Evolutionary conservation across 2,888 invertebrate genomes (phyloP).

Genomic region (Drosophila yooni): DNA sequence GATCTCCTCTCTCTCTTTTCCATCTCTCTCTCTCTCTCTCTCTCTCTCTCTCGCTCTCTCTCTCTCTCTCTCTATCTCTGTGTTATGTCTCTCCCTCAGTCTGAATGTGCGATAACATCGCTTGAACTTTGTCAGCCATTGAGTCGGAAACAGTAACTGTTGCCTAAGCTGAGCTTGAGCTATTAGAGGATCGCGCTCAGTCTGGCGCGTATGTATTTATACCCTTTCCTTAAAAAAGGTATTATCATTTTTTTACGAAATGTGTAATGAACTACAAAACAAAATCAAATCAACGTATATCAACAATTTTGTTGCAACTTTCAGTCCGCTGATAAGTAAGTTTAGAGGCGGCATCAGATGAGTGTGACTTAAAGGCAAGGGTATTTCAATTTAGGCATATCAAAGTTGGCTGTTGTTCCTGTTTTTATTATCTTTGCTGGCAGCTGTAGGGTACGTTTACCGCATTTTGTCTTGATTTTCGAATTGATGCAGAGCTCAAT

Average conservation of each 20-base stretch:
- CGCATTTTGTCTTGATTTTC: constrained; percentile 65
- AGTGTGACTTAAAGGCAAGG: background rate
- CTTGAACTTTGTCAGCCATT: constrained; percentile 75
- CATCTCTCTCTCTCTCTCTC: constrained; percentile 13
- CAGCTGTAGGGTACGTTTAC: constrained; percentile 17
- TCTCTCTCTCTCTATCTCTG: constrained; percentile 16
- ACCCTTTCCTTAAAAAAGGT: constrained; percentile 10
- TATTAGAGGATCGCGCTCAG: constrained; percentile 46
- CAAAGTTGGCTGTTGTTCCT: background rate
- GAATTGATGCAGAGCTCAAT: constrained; percentile 59
- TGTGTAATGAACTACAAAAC: background rate
- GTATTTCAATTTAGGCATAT: constrained; percentile 19
- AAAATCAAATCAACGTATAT: background rate
- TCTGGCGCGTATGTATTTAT: constrained; percentile 37
- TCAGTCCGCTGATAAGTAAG: background rate
- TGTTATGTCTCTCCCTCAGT: constrained; percentile 8
- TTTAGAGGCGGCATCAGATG: background rate
- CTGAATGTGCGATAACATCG: constrained; percentile 75
- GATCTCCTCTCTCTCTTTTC: constrained; percentile 20
- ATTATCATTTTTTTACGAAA: background rate
- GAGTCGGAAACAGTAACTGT: constrained; percentile 46
- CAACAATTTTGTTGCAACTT: background rate
- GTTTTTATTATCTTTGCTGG: constrained; percentile 19
- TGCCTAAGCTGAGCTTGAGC: constrained; percentile 41
- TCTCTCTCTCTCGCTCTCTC: constrained; percentile 11